Base-by-base conservation (phyloP, 2,113 vertebrate genomes). In the Osmerus mordax region DNA sequence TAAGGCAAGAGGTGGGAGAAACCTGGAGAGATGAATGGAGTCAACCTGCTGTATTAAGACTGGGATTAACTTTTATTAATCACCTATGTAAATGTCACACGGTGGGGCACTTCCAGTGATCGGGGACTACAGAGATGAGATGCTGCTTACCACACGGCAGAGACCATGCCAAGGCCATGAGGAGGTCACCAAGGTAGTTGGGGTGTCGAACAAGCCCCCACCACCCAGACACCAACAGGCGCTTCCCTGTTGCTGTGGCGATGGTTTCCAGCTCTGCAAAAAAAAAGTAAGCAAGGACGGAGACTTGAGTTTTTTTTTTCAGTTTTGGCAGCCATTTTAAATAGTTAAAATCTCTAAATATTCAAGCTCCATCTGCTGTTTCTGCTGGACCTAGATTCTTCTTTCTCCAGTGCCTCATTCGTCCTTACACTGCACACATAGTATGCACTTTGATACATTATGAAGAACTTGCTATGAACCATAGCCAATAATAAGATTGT, bases 161-260 rank as follows among this genome's bases (percentile, higher is more conserved):
- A 4, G 95, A 95, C 95, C 95, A 97, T 0, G 95, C 94, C 61
- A 96, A 84, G n/a, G 94, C 94, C 95, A 97, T 97, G 71, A 95
- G 89, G 68, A 96, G 87, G 79, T 97, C 95, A 15, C 95, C 95
- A 0, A 96, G 88, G 83, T 96, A 96, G 86, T 97, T 96, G 62
- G 95, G 95, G 67, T 96, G 95, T 32, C 95, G 93, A 70, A 97
- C 94, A 29, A 95, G 83, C 21, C 95, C 95, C 95, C 95, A 97
- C 95, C 95, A 97, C 29, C 95, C 94, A 0, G 95, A 95, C 75
- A 96, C 95, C 65, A 97, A 87, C 74, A 96, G 89, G 13, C 90
- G 87, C 60, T 93, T 92, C 54, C 95, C 95, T 0, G 95, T 95
- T 73, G 95, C 94, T 7, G 95, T 96, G 70, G 94, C 84, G 28